Evolutionary conservation across 2,888 invertebrate species (phyloP).

Genomic region (Anoplius nigerrimus): DNA sequence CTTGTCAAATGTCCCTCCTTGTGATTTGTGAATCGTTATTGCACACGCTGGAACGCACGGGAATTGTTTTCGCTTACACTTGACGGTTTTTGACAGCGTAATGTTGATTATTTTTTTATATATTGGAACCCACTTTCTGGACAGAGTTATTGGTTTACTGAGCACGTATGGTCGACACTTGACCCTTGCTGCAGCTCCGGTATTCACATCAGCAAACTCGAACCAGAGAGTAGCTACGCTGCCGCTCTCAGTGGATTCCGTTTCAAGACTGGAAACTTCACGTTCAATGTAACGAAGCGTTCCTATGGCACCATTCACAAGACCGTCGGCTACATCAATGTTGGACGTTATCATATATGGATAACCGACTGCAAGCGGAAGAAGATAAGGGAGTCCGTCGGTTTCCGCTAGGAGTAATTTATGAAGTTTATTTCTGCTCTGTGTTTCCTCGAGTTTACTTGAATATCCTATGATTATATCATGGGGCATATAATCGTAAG

Average conservation of each 20-base stretch:
- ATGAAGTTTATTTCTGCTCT: background rate
- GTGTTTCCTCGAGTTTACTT: background rate
- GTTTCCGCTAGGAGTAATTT: background rate
- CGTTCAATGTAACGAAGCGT: background rate
- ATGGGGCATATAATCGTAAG: background rate
- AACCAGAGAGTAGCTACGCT: background rate
- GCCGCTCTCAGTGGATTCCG: no score
- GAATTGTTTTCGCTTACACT: constrained; percentile 35
- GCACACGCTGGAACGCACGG: constrained; percentile 35
- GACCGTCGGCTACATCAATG: background rate
- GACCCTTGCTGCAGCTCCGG: background rate
- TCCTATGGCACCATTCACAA: background rate
- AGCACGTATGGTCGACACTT: background rate
- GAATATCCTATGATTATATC: background rate
- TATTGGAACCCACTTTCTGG: background rate
- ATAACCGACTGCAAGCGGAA: background rate
- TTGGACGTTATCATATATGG: background rate
- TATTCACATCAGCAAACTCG: background rate
- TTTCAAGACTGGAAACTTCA: no score
- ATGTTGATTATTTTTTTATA: background rate
- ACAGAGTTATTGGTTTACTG: background rate
- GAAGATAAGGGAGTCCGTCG: background rate
- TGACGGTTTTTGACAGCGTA: background rate
- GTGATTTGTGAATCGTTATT: constrained; percentile 43
- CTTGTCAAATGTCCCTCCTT: constrained; percentile 30